Evolutionary conservation across 1,140 invertebrate genomes (phyloP).

Genomic region (Brachionus rubens): DNA sequence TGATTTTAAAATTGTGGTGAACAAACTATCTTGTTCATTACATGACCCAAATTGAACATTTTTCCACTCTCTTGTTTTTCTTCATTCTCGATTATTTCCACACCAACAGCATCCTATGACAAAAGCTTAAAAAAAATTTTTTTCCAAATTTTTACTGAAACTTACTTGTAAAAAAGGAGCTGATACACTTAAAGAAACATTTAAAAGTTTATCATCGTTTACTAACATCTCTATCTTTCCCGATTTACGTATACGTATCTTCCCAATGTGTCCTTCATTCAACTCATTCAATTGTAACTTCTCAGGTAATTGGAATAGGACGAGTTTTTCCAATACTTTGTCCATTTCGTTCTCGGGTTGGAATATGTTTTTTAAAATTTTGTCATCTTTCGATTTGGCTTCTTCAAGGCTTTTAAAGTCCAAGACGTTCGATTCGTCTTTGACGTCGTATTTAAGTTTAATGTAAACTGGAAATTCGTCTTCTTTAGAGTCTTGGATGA

Average conservation of each 20-base stretch:
- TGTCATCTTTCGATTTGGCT: conserved; percentile 16
- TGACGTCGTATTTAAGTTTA: neutral
- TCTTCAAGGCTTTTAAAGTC: neutral
- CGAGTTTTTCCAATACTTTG: neutral
- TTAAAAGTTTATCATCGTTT: conserved; percentile 27
- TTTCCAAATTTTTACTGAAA: neutral
- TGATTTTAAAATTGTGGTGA: conserved; percentile 31
- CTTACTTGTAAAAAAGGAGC: conserved; percentile 37
- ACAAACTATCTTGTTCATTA: conserved; percentile 37
- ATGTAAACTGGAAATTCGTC: neutral
- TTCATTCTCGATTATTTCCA: conserved; percentile 20
- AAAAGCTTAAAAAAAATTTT: neutral
- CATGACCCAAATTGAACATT: conserved; percentile 5
- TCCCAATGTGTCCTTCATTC: conserved; percentile 28
- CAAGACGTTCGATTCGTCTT: neutral
- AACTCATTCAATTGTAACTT: conserved; percentile 27
- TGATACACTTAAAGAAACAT: conserved; percentile 21
- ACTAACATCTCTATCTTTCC: conserved; percentile 9
- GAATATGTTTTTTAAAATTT: conserved; percentile 35
- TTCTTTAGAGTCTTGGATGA: neutral
- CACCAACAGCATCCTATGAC: conserved; percentile 13
- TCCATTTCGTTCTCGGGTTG: neutral
- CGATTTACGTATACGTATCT: conserved; percentile 29
- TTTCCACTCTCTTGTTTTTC: neutral
- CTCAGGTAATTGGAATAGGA: conserved; percentile 27